Conservation (phyloP, 2,888 invertebrate genomes). For the Gisinianus flammeolus region DNA sequence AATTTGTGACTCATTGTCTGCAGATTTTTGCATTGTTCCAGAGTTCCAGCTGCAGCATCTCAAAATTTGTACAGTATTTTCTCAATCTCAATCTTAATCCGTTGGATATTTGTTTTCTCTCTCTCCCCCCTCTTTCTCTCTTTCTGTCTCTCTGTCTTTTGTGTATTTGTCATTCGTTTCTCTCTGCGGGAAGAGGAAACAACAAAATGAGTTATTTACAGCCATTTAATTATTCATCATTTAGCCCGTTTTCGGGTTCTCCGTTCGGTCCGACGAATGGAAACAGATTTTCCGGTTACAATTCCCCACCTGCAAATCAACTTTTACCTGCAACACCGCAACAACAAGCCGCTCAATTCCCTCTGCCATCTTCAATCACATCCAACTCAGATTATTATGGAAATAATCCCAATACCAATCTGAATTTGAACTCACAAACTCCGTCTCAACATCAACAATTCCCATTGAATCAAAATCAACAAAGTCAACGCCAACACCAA, state of each 20-base stretch:
- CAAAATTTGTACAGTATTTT: no score
- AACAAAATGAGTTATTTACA: constrained; percentile 57
- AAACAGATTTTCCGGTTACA: neutral
- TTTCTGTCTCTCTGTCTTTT: no score
- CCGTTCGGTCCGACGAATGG: constrained; percentile 8
- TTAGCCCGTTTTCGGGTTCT: constrained; percentile 45
- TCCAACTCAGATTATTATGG: constrained; percentile 40
- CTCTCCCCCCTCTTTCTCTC: no score
- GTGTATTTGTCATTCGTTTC: neutral
- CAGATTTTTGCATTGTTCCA: no score
- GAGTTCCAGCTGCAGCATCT: no score
- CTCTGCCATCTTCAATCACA: constrained; percentile 19
- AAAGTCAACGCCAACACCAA: constrained; percentile 28
- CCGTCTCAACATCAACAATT: constrained; percentile 9
- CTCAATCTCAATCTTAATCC: no score
- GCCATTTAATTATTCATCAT: constrained; percentile 56
- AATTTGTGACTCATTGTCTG: no score
- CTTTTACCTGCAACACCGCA: constrained; percentile 9
- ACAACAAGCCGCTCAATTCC: constrained; percentile 28
- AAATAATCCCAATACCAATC: constrained; percentile 31
- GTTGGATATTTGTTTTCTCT: no score
- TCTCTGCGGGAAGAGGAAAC: neutral
- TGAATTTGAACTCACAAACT: neutral
- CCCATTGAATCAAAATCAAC: neutral
- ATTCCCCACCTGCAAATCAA: constrained; percentile 21